Conservation (phyloP, 1,140 invertebrate genomes). For the Drosophila pseudoobscura region DNA sequence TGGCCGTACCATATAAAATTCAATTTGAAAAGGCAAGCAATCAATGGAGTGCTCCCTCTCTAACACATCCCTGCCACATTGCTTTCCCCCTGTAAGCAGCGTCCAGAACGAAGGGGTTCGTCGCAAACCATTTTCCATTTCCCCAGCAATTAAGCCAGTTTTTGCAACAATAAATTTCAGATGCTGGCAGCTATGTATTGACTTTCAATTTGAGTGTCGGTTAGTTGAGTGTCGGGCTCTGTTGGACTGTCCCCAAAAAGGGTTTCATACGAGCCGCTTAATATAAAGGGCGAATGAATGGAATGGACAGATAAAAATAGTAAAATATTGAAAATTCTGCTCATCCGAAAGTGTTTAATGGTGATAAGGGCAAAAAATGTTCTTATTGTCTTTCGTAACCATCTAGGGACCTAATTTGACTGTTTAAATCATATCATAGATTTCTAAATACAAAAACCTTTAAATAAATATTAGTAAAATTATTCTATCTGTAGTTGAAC, state of each 20-base stretch:
- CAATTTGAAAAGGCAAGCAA: constrained; percentile 26
- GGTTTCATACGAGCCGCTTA: too few species aligned
- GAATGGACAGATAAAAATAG: too few species aligned
- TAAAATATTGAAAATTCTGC: too few species aligned
- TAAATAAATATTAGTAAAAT: too few species aligned
- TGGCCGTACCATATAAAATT: constrained; percentile 35
- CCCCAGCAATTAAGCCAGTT: constrained; percentile 46
- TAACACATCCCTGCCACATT: not conserved
- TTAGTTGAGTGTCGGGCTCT: constrained; percentile 24
- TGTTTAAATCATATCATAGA: too few species aligned
- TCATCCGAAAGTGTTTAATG: too few species aligned
- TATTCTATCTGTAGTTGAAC: too few species aligned
- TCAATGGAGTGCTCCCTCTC: constrained; percentile 8
- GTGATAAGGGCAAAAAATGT: too few species aligned
- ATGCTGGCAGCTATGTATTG: constrained; percentile 50
- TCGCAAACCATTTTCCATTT: constrained; percentile 14
- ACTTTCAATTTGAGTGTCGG: constrained; percentile 66
- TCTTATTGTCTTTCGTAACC: too few species aligned
- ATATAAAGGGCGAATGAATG: too few species aligned
- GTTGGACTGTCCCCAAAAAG: constrained; percentile 1
- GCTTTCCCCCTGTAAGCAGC: constrained; percentile 13
- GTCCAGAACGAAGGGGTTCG: not conserved
- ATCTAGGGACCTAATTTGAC: too few species aligned
- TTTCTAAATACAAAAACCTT: too few species aligned
- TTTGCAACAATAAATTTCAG: constrained; percentile 65